These are phyloP conservation scores for Rhinopomastus cyanomelas DNA, from an alignment of 2,113 vertebrate species.

Conservation along the genomic window DNA sequence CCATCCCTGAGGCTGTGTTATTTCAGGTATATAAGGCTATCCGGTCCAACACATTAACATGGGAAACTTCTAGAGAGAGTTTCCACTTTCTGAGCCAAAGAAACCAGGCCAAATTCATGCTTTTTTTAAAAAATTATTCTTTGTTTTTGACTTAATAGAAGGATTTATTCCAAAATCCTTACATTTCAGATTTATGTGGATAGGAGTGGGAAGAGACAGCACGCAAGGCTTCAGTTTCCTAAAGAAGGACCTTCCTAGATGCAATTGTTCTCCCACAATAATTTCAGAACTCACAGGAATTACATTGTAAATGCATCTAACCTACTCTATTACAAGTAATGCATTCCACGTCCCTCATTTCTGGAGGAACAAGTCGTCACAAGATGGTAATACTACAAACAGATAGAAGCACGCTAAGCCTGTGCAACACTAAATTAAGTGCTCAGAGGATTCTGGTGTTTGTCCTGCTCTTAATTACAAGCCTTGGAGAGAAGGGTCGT, in stretches of 20 bases:
- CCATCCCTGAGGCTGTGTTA: constrained; percentile 60
- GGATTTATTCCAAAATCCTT: neutral
- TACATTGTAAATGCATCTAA: neutral
- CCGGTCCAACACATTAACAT: constrained; percentile 53
- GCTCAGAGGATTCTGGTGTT: neutral
- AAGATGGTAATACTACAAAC: neutral
- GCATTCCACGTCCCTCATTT: neutral
- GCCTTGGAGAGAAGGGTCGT: neutral
- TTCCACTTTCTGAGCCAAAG: constrained; percentile 56
- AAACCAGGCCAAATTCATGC: constrained; percentile 15
- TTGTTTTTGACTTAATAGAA: constrained; percentile 5
- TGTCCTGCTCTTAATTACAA: neutral
- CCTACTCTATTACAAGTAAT: neutral
- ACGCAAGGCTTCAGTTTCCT: neutral
- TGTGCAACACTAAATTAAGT: neutral
- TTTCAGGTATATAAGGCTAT: constrained; percentile 61
- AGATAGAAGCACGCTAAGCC: neutral
- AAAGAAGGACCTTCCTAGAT: neutral
- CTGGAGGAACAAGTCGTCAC: neutral
- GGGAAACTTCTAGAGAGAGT: constrained; percentile 57
- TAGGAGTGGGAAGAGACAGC: neutral
- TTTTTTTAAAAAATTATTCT: neutral
- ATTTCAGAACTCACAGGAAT: neutral
- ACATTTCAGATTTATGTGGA: neutral
- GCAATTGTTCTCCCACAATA: neutral